Conservation (phyloP, 2,797 vertebrate species). For the Orientallactaga sibirica region DNA sequence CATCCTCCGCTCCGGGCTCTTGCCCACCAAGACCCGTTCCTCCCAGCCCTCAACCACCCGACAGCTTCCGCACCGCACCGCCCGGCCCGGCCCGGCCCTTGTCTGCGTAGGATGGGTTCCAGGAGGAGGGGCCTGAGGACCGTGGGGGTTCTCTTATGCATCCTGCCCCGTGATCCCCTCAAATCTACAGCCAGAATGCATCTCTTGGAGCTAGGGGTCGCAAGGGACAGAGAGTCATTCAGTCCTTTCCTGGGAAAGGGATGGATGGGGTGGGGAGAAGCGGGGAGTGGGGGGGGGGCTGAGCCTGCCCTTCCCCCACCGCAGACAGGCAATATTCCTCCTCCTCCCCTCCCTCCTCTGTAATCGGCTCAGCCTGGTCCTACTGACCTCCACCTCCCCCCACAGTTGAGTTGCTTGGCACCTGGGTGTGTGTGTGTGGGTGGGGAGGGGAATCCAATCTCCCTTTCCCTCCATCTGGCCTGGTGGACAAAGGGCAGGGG, state of each 20-base stretch:
- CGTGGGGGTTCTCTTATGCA: not conserved
- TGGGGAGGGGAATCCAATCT: constrained; percentile 79
- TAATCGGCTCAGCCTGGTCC: constrained; percentile 78
- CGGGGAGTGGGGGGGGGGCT: not conserved
- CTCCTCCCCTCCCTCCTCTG: constrained; percentile 59
- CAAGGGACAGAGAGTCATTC: not conserved
- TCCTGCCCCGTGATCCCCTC: not conserved
- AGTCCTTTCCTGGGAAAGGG: not conserved
- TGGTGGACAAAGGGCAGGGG: constrained; percentile 79
- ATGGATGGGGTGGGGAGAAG: not conserved
- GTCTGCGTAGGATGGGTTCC: constrained; percentile 22
- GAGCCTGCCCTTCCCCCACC: constrained; percentile 20
- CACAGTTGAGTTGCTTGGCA: constrained; percentile 75
- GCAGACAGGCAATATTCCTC: constrained; percentile 61
- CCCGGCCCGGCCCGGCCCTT: not conserved
- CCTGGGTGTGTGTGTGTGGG: constrained; percentile 76
- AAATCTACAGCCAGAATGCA: constrained; percentile 12
- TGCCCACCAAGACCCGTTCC: constrained; percentile 7
- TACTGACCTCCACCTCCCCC: constrained; percentile 77
- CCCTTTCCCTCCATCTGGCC: constrained; percentile 82
- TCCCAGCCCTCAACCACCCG: not conserved
- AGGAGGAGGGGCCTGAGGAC: constrained; percentile 61
- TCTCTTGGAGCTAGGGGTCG: not conserved
- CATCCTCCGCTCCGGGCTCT: not conserved
- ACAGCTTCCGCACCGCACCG: not conserved